A percentile compares a stretch with the other conserved stretches of the same genome.
phyloP scores from a whole-genome alignment of 1,140 invertebrate species.

The Copidosoma floridanum region DNA sequence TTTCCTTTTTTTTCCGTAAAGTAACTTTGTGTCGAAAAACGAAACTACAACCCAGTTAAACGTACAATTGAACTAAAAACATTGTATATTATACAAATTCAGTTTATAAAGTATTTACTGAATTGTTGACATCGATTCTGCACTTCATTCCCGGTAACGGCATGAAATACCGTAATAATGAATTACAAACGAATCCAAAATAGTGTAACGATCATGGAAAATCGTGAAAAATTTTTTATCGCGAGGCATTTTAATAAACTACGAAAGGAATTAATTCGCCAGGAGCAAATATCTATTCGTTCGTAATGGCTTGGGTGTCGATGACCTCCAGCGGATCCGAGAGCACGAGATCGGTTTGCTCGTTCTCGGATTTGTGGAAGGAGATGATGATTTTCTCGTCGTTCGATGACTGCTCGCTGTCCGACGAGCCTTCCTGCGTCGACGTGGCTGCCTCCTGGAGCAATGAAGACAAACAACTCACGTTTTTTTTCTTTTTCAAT shows the following conservation, averaged over 20 bases:
- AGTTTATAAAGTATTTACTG: background rate
- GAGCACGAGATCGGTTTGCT: conserved; percentile 46
- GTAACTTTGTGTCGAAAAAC: no score
- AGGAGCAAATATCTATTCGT: conserved; percentile 42
- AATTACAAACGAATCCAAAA: no score
- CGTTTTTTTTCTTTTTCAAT: conserved; percentile 7
- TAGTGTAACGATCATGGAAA: no score
- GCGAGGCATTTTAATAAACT: conserved; percentile 24
- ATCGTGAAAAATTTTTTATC: no score
- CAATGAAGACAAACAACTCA: background rate
- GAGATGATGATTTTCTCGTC: conserved; percentile 71
- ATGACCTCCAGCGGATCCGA: conserved; percentile 42
- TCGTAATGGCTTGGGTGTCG: conserved; percentile 45
- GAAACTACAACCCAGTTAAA: background rate
- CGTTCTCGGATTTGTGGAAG: conserved; percentile 46
- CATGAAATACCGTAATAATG: no score
- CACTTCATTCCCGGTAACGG: no score
- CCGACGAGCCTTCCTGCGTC: conserved; percentile 63
- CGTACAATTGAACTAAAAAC: no score
- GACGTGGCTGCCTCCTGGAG: conserved; percentile 62
- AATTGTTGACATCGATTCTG: background rate
- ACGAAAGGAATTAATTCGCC: conserved; percentile 26
- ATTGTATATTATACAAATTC: background rate
- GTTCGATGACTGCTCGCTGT: conserved; percentile 61
- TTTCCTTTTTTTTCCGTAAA: no score